phyloP scores from a whole-genome alignment of 2,113 vertebrate genomes.

The Syrrhaptes paradoxus region DNA sequence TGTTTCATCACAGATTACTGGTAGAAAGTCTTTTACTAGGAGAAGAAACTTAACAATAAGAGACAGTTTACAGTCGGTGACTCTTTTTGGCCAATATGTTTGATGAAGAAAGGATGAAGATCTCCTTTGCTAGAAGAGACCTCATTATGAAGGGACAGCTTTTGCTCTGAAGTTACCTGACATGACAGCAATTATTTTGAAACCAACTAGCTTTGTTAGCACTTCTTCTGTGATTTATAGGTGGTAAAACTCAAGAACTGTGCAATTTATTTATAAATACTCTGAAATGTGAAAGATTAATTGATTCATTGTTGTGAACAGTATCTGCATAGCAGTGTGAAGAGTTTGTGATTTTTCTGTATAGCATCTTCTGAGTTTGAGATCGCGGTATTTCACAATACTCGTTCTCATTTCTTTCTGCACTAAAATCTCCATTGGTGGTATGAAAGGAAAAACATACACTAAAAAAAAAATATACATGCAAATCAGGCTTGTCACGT shows the following conservation, averaged over 20 bases:
- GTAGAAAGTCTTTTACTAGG: neutral
- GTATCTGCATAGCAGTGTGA: neutral
- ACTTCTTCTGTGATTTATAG: neutral
- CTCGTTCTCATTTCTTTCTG: neutral
- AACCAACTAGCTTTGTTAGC: neutral
- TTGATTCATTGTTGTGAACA: neutral
- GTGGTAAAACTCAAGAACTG: neutral
- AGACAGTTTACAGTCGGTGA: neutral
- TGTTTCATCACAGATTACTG: neutral
- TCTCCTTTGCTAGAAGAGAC: neutral
- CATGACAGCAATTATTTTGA: neutral
- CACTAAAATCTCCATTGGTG: neutral
- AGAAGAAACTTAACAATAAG: neutral
- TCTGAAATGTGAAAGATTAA: neutral
- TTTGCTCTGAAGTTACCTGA: neutral
- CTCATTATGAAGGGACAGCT: neutral
- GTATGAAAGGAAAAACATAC: neutral
- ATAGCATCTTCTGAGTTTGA: neutral
- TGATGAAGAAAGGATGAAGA: neutral
- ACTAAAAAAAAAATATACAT: neutral
- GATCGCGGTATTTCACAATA: neutral
- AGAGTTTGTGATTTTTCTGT: neutral
- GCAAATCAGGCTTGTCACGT: neutral
- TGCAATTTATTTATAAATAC: neutral
- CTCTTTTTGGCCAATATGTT: neutral